Percentiles rank a stretch among this genome's conserved stretches.
Evolutionary conservation across 2,888 invertebrate genomes (phyloP).

Genomic region (Cephus rjabovi): DNA sequence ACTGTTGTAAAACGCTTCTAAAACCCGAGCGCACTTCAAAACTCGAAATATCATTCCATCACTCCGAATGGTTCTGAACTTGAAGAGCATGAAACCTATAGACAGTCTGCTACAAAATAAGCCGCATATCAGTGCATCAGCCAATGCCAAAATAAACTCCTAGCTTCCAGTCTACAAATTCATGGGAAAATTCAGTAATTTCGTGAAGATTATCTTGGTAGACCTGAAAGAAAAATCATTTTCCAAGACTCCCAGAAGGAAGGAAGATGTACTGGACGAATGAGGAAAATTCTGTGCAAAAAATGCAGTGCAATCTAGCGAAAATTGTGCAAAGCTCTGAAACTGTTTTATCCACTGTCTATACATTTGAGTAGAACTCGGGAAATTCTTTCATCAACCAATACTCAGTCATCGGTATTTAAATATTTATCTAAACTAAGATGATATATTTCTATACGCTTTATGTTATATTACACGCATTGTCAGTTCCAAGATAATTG

Average conservation of each 20-base stretch:
- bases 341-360: background rate
- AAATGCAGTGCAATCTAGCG: background rate
- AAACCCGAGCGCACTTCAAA: slow-evolving; percentile 7
- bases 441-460: background rate
- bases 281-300: no score
- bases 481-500: background rate
- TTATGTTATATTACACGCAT: background rate
- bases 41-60: slow-evolving; percentile 12
- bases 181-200: background rate
- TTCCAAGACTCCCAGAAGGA: background rate
- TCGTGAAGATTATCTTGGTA: background rate
- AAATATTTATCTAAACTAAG: background rate
- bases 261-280: background rate
- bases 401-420: background rate
- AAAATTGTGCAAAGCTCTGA: background rate
- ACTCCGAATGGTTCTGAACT: background rate
- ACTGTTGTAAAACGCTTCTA: slow-evolving; percentile 28
- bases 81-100: background rate
- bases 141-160: background rate
- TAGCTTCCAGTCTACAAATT: background rate
- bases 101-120: background rate
- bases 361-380: background rate
- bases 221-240: background rate
- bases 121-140: background rate
- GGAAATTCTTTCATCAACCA: background rate